Percentiles rank a stretch among this genome's conserved stretches.
Evolutionary conservation across 2,888 invertebrate species (phyloP).

Genomic region (Sturmia bella): DNA sequence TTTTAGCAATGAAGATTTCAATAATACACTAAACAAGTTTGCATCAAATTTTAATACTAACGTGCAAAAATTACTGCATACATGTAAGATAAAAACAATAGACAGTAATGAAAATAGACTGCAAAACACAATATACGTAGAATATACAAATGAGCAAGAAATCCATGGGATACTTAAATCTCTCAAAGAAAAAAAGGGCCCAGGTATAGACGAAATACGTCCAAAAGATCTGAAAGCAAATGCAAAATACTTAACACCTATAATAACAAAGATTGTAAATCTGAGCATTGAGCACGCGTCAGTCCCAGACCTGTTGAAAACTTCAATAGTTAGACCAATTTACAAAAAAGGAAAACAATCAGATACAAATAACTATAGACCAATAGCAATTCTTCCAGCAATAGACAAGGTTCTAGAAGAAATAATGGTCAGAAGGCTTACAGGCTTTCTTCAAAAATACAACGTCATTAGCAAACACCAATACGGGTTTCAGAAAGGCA

Average conservation of each 20-base stretch:
- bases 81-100: constrained; percentile 27
- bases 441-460: constrained; percentile 14
- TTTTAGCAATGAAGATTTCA: not conserved
- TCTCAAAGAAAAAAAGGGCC: constrained; percentile 12
- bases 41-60: constrained; percentile 12
- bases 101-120: not conserved
- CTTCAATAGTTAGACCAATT: not conserved
- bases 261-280: constrained; percentile 4
- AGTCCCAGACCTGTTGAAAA: too few species aligned
- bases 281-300: too few species aligned
- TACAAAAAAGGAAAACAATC: not conserved
- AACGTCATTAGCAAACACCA: constrained; percentile 4
- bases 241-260: not conserved
- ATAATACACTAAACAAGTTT: constrained; percentile 3
- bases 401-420: constrained; percentile 49
- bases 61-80: constrained; percentile 20
- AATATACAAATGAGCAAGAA: constrained; percentile 23
- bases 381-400: not conserved
- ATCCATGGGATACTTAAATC: constrained; percentile 21
- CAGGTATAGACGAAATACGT: constrained; percentile 24
- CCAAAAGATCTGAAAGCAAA: constrained; percentile 39
- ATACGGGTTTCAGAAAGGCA: constrained; percentile 17
- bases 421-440: constrained; percentile 36
- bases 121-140: constrained; percentile 21
- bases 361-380: constrained; percentile 12